phyloP scores from a whole-genome alignment of 1,140 invertebrate genomes.

The Drosophila carrolli region DNA sequence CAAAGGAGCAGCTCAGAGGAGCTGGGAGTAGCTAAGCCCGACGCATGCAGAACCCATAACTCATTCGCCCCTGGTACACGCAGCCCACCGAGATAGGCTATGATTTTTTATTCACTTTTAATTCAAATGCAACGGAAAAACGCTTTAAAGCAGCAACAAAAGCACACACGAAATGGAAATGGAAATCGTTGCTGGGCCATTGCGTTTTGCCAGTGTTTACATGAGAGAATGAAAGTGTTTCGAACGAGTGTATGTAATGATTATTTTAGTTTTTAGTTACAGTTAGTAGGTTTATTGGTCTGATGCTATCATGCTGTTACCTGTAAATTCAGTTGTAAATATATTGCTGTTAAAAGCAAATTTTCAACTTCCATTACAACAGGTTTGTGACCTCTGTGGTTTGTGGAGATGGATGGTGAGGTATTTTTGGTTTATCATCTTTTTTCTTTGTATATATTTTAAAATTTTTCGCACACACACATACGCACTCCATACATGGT shows the following conservation, averaged over 20 bases:
- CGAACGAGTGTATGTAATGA: constrained; percentile 15
- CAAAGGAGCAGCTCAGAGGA: constrained; percentile 8
- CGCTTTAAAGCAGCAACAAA: constrained; percentile 32
- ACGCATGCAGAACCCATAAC: constrained; percentile 49
- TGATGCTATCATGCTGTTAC: constrained; percentile 31
- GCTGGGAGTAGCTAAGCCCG: constrained; percentile 4
- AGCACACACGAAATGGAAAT: constrained; percentile 14
- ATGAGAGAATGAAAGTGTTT: constrained; percentile 23
- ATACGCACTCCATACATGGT: constrained; percentile 7
- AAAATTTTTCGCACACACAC: constrained; percentile 30
- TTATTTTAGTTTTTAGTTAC: constrained; percentile 43
- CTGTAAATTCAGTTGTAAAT: constrained; percentile 22
- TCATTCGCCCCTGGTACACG: constrained; percentile 45
- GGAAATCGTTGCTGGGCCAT: constrained; percentile 6
- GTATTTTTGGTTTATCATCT: constrained; percentile 10
- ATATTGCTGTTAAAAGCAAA: not conserved
- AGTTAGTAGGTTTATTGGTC: constrained; percentile 36
- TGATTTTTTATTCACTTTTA: constrained; percentile 51
- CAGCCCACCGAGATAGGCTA: constrained; percentile 30
- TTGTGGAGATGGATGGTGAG: constrained; percentile 11
- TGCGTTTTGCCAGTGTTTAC: constrained; percentile 3
- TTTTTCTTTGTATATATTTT: constrained; percentile 18
- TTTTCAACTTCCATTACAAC: constrained; percentile 31
- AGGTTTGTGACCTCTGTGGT: constrained; percentile 33
- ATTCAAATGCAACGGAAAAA: constrained; percentile 53